These are phyloP conservation scores for Odontomachus brunneus DNA, from an alignment of 1,140 invertebrate species.

Conservation along the genomic window DNA sequence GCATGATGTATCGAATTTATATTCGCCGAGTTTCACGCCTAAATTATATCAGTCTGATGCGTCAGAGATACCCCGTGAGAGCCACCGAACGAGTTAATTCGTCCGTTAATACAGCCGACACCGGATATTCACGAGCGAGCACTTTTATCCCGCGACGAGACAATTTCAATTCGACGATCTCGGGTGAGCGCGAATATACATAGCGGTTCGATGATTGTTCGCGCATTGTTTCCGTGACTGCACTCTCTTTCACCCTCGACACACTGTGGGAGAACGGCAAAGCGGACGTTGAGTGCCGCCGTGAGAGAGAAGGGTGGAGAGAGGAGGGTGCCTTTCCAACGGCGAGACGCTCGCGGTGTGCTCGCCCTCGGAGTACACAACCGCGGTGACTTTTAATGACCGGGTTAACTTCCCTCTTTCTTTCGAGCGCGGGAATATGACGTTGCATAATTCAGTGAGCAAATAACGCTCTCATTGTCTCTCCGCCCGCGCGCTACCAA, in stretches of 20 bases:
- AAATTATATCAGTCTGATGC: slow-evolving; percentile 37
- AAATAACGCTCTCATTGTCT: slow-evolving; percentile 1
- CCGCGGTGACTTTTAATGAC: slow-evolving; percentile 46
- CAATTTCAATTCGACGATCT: too few species aligned
- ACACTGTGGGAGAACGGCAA: too few species aligned
- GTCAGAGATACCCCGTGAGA: background rate
- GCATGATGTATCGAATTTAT: slow-evolving; percentile 35
- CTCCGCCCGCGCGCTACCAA: too few species aligned
- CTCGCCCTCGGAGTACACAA: too few species aligned
- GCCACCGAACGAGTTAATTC: slow-evolving; percentile 19
- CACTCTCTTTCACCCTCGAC: too few species aligned
- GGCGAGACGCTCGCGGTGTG: background rate
- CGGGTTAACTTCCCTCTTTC: background rate
- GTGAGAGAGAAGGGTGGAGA: too few species aligned
- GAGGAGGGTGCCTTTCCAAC: background rate
- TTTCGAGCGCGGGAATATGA: slow-evolving; percentile 1
- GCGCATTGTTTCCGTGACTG: too few species aligned
- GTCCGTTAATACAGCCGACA: background rate
- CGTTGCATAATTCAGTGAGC: slow-evolving; percentile 51
- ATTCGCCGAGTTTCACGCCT: slow-evolving; percentile 4
- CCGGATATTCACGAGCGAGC: background rate
- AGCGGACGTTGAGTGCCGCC: background rate
- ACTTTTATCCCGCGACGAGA: too few species aligned
- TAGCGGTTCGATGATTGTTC: too few species aligned
- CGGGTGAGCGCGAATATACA: too few species aligned